A percentile compares a stretch with the other conserved stretches of the same genome.
Evolutionary conservation across 2,888 invertebrate species (phyloP).

Genomic region (Neoaliturus tenellus): DNA sequence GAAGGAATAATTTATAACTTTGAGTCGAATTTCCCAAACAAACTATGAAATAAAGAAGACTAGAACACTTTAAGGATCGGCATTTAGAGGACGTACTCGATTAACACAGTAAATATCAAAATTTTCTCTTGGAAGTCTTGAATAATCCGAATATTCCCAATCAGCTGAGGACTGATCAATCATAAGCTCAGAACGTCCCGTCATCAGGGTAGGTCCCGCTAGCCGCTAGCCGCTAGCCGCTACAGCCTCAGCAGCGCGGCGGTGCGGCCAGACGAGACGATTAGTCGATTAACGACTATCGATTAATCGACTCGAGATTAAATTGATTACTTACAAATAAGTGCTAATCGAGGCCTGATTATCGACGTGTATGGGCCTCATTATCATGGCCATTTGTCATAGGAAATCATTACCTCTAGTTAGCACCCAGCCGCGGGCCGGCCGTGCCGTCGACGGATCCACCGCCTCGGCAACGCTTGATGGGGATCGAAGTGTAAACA

Average conservation of each 20-base stretch:
- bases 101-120: too few species aligned
- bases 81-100: too few species aligned
- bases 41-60: too few species aligned
- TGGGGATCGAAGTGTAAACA: too few species aligned
- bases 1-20: too few species aligned
- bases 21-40: too few species aligned
- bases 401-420: slow-evolving; percentile 37
- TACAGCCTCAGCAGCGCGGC: neutral
- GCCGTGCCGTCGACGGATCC: neutral
- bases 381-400: slow-evolving; percentile 37
- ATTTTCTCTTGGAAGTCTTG: too few species aligned
- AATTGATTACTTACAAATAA: slow-evolving; percentile 52
- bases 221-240: neutral
- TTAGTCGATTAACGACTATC: slow-evolving; percentile 39
- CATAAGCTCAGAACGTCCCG: neutral
- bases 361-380: slow-evolving; percentile 44
- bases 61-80: too few species aligned
- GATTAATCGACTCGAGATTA: slow-evolving; percentile 48
- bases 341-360: slow-evolving; percentile 44
- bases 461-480: too few species aligned
- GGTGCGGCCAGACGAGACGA: neutral
- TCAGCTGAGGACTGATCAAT: too few species aligned
- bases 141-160: too few species aligned
- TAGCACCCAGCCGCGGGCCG: neutral
- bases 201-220: too few species aligned